Percentiles rank a stretch among this genome's conserved stretches.
phyloP scores from a whole-genome alignment of 2,888 invertebrate genomes.

The Torymus tubicola region DNA sequence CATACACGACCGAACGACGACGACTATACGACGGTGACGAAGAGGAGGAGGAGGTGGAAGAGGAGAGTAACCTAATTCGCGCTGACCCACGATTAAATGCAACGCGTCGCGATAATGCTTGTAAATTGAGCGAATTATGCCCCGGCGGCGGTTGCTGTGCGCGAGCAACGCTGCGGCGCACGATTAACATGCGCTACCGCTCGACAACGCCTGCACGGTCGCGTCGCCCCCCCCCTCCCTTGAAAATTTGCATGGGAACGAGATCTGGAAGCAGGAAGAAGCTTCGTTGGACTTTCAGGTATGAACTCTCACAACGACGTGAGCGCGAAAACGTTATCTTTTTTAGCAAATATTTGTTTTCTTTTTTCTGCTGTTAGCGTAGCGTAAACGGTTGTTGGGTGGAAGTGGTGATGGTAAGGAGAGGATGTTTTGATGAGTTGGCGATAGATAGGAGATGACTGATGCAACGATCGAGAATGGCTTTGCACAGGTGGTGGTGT shows the following conservation, averaged over 20 bases:
- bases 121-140: constrained; percentile 75
- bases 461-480: too few relatives aligned
- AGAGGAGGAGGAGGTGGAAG: not conserved
- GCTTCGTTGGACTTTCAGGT: not conserved
- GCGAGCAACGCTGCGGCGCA: constrained; percentile 62
- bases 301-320: not conserved
- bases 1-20: too few relatives aligned
- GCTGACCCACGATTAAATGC: constrained; percentile 69
- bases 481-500: too few relatives aligned
- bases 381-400: too few relatives aligned
- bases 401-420: too few relatives aligned
- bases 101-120: constrained; percentile 72
- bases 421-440: too few relatives aligned
- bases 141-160: constrained; percentile 59
- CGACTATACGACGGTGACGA: too few relatives aligned
- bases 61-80: constrained; percentile 68
- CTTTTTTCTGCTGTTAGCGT: not conserved
- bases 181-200: constrained; percentile 74
- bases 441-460: too few relatives aligned
- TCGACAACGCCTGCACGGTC: constrained; percentile 45
- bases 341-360: constrained; percentile 1
- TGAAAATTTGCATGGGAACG: constrained; percentile 41
- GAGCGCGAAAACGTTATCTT: not conserved
- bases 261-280: constrained; percentile 15
- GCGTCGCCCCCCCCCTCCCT: not conserved